phyloP scores from a whole-genome alignment of 2,113 vertebrate species.

The Pygoscelis antarcticus region DNA sequence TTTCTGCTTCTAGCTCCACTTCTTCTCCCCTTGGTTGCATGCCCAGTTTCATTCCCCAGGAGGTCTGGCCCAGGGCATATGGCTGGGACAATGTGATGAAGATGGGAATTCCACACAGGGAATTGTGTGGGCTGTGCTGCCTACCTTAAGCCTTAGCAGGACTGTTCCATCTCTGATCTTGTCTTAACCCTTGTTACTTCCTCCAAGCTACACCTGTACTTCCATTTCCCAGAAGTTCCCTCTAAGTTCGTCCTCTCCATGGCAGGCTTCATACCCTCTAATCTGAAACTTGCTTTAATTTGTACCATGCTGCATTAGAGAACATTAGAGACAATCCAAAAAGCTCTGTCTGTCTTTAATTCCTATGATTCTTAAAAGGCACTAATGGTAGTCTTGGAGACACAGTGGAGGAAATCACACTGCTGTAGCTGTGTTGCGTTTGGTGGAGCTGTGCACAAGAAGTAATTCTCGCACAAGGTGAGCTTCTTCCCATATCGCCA shows the following conservation, averaged over 20 bases:
- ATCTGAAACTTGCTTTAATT: background rate
- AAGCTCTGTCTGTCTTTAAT: background rate
- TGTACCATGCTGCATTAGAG: background rate
- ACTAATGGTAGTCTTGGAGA: background rate
- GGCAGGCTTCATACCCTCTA: background rate
- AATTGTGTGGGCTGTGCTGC: background rate
- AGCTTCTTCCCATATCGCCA: background rate
- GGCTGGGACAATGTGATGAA: background rate
- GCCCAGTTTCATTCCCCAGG: background rate
- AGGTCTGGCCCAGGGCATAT: background rate
- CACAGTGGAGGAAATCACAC: background rate
- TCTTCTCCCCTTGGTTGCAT: background rate
- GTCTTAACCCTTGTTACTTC: background rate
- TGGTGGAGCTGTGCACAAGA: background rate
- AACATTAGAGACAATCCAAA: background rate
- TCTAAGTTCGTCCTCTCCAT: background rate
- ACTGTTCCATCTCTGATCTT: background rate
- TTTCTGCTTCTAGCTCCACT: background rate
- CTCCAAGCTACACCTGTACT: background rate
- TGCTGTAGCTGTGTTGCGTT: background rate
- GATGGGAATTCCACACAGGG: background rate
- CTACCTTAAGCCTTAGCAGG: background rate
- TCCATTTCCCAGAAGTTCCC: background rate
- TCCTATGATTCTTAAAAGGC: background rate
- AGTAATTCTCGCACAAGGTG: background rate